Evolutionary conservation across 2,797 vertebrate genomes (phyloP).

Genomic region (Pteronotus mesoamericanus): DNA sequence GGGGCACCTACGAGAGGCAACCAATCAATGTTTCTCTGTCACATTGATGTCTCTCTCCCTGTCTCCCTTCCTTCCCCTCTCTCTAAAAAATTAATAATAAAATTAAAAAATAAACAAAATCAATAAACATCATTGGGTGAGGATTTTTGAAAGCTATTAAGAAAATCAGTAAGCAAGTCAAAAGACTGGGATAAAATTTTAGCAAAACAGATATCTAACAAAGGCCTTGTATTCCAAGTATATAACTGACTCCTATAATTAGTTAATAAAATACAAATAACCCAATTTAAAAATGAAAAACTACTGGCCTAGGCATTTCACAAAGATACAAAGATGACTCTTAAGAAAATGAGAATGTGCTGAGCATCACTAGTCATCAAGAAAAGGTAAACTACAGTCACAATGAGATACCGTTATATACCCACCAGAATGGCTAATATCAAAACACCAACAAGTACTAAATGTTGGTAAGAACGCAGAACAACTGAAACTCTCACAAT

Average conservation of each 20-base stretch:
- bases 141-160: neutral
- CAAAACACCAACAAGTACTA: neutral
- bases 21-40: no score
- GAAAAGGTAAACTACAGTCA: conserved; percentile 2
- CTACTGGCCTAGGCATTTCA: neutral
- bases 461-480: neutral
- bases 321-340: neutral
- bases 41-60: no score
- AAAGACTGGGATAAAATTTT: neutral
- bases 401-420: neutral
- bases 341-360: neutral
- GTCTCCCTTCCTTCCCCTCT: no score
- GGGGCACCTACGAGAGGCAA: no score
- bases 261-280: conserved; percentile 32
- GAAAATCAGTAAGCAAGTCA: neutral
- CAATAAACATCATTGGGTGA: no score
- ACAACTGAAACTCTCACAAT: neutral
- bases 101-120: no score
- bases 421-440: neutral
- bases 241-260: neutral
- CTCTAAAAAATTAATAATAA: no score
- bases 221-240: neutral
- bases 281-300: neutral
- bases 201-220: neutral
- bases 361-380: neutral